These are phyloP conservation scores for Heliconius eleuchia DNA, from an alignment of 1,140 invertebrate genomes.

Conservation along the genomic window DNA sequence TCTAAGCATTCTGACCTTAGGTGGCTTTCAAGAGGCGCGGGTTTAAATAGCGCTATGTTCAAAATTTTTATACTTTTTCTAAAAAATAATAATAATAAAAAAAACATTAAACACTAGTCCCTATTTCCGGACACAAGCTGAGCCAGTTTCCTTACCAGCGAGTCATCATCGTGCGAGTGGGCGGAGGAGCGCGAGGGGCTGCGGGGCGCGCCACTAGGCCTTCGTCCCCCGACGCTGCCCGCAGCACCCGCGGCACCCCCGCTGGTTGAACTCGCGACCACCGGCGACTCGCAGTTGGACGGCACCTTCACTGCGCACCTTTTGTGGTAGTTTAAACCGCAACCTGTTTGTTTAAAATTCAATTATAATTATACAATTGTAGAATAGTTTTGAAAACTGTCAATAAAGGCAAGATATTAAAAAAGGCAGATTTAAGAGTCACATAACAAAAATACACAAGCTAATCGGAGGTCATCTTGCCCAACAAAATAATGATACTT, in stretches of 20 bases:
- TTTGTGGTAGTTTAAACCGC: constrained; percentile 99
- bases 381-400: no score
- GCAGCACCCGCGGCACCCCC: constrained; percentile 63
- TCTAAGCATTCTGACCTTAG: no score
- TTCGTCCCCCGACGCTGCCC: constrained; percentile 79
- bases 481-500: no score
- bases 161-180: constrained; percentile 67
- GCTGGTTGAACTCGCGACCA: constrained; percentile 67
- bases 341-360: constrained; percentile 85
- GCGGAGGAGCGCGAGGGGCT: constrained; percentile 85
- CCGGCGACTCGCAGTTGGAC: constrained; percentile 92
- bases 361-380: neutral
- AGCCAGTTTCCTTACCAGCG: constrained; percentile 77
- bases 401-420: no score
- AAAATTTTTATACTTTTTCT: no score
- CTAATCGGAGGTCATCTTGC: no score
- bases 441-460: no score
- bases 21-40: no score
- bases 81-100: no score
- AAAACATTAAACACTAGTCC: constrained; percentile 2
- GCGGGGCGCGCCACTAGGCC: constrained; percentile 69
- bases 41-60: no score
- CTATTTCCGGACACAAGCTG: constrained; percentile 73
- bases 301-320: constrained; percentile 99
- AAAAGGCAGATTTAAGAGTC: no score